phyloP scores from a whole-genome alignment of 2,797 vertebrate species.

The Gymnopithys bicolor region DNA sequence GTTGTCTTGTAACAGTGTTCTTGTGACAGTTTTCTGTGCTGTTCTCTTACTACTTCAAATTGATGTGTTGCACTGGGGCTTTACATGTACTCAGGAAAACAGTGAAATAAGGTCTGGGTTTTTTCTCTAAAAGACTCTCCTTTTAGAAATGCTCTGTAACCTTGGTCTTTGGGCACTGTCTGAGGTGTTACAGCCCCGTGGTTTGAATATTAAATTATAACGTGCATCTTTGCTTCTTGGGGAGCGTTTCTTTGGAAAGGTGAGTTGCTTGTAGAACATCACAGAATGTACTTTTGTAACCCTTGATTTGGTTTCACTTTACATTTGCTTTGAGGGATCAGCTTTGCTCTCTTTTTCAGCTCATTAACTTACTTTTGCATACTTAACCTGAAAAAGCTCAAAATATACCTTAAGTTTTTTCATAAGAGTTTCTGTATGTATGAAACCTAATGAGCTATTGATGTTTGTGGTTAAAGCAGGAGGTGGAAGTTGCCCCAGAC shows the following conservation, averaged over 20 bases:
- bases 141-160: not conserved
- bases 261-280: not conserved
- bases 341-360: not conserved
- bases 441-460: not conserved
- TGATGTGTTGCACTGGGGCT: not conserved
- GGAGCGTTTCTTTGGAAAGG: not conserved
- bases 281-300: not conserved
- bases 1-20: not conserved
- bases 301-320: not conserved
- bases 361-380: not conserved
- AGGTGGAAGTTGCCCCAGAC: not conserved
- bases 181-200: not conserved
- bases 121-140: not conserved
- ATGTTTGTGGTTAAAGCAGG: not conserved
- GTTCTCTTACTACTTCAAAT: not conserved
- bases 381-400: not conserved
- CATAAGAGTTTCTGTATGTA: not conserved
- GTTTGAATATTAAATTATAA: not conserved
- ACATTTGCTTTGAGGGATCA: not conserved
- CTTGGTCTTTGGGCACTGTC: not conserved
- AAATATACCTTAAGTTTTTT: not conserved
- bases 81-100: not conserved
- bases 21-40: not conserved
- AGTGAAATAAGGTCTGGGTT: not conserved
- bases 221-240: not conserved